Base-by-base conservation (phyloP, 2,113 vertebrate species). In the Panthera leo region DNA sequence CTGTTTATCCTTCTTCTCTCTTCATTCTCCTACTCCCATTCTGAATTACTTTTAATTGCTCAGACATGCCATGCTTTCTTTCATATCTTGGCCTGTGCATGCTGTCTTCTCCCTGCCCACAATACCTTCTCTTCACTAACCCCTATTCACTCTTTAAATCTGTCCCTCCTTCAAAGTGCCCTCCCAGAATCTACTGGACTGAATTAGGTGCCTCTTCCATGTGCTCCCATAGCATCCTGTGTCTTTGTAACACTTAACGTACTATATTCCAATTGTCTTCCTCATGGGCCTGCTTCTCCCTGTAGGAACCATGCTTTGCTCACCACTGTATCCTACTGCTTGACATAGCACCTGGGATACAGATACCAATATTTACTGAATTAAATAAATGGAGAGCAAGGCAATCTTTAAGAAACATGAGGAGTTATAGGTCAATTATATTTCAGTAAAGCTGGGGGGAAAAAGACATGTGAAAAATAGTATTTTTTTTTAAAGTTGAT, bases 401-500 rank as follows among this genome's bases (percentile, higher is more conserved):
- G 25, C 29, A 58, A 85, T 42, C 73, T 93, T 91, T 76, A 71
- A 94, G 45, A 87, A 27, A 58, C 36, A 42, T 9, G 19, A 89
- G 16, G 23, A 61, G 23, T 65, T 65, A 45, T 12, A 67, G 23
- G 48, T 31, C 36, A 93, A 34, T 61, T 70, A 45, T 58, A 61
- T 86, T 10, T n/a, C 82, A 86, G 25, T 39, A 70, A 95, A 71
- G 34, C 63, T 86, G 25, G 61, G 83, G 19, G 53, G 5, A 19
- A 75, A 73, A 92, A 79, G 42, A 84, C 55, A 76, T 6, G 31
- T 48, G 25, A 92, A 92, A n/a, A 45, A 55, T 34, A 80, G 31
- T n/a, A 36, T 48, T 94, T 89, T 95, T 67, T 67, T 29, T 70
- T 70, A 39, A 90, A 92, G 65, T n/a, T 85, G 53, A n/a, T 85